Evolutionary conservation across 1,140 invertebrate species (phyloP).

Genomic region (Drosophila elegans): DNA sequence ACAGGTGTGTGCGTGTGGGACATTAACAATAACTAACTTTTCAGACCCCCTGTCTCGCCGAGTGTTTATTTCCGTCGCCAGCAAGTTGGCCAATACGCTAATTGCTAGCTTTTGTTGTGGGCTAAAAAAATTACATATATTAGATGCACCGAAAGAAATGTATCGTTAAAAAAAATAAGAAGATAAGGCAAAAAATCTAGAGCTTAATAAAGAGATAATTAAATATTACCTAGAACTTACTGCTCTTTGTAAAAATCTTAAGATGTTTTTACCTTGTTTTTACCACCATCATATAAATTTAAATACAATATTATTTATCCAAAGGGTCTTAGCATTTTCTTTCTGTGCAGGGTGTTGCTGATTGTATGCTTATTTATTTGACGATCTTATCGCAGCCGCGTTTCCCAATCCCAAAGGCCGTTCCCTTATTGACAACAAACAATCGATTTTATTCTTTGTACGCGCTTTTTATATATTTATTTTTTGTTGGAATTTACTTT

Average conservation of each 20-base stretch:
- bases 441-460: conserved; percentile 72
- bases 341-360: conserved; percentile 1
- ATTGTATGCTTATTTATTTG: conserved; percentile 37
- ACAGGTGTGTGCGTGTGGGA: conserved; percentile 35
- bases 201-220: no score
- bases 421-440: conserved; percentile 51
- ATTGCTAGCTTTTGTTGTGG: conserved; percentile 31
- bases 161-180: no score
- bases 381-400: conserved; percentile 34
- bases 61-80: conserved; percentile 38
- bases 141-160: conserved; percentile 1
- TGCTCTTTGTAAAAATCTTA: no score
- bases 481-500: conserved; percentile 26
- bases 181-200: background rate
- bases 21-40: conserved; percentile 26
- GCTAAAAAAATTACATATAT: conserved; percentile 6
- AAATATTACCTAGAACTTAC: no score
- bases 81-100: conserved; percentile 37
- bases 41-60: conserved; percentile 40
- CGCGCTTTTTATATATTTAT: conserved; percentile 50
- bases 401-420: conserved; percentile 47
- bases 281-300: no score
- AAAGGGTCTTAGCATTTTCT: background rate
- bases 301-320: no score
- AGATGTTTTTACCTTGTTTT: no score